These are phyloP conservation scores for Gonatopus flavifemur DNA, from an alignment of 1,140 invertebrate genomes.

Conservation along the genomic window DNA sequence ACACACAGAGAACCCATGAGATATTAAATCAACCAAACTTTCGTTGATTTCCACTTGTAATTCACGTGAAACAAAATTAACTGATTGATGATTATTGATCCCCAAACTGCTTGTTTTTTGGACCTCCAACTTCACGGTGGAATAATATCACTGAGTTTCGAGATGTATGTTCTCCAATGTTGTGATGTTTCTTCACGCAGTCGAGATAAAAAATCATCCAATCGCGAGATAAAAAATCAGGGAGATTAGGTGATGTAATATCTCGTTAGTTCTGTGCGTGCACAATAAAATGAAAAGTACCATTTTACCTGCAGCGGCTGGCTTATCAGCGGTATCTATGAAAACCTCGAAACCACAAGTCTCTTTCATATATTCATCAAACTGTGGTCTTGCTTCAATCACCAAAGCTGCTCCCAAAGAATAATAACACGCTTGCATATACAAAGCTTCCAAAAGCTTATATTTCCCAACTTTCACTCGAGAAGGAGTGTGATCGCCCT, in stretches of 20 bases:
- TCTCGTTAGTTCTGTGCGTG: constrained; percentile 3
- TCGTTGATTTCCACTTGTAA: too few species aligned
- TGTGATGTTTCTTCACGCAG: too few species aligned
- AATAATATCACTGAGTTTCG: too few species aligned
- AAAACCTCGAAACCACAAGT: constrained; percentile 68
- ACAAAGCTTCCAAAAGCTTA: constrained; percentile 49
- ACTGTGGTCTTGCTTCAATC: constrained; percentile 67
- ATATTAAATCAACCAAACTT: too few species aligned
- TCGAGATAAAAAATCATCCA: too few species aligned
- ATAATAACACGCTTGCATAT: constrained; percentile 72
- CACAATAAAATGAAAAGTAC: neutral
- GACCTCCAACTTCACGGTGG: too few species aligned
- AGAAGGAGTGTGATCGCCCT: constrained; percentile 13
- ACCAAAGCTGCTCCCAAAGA: constrained; percentile 80
- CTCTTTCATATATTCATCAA: constrained; percentile 81
- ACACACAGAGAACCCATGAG: too few species aligned
- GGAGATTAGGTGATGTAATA: constrained; percentile 1
- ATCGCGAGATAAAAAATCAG: too few species aligned
- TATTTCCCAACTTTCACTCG: constrained; percentile 6
- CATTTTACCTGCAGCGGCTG: constrained; percentile 64
- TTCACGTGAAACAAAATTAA: too few species aligned
- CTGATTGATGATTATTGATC: too few species aligned
- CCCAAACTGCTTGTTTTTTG: too few species aligned
- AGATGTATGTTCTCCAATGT: too few species aligned
- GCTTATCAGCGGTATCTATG: constrained; percentile 65